Percentiles rank a stretch among this genome's conserved stretches.
Conservation (phyloP, 1,140 invertebrate genomes). For the Calliphora vicina region DNA sequence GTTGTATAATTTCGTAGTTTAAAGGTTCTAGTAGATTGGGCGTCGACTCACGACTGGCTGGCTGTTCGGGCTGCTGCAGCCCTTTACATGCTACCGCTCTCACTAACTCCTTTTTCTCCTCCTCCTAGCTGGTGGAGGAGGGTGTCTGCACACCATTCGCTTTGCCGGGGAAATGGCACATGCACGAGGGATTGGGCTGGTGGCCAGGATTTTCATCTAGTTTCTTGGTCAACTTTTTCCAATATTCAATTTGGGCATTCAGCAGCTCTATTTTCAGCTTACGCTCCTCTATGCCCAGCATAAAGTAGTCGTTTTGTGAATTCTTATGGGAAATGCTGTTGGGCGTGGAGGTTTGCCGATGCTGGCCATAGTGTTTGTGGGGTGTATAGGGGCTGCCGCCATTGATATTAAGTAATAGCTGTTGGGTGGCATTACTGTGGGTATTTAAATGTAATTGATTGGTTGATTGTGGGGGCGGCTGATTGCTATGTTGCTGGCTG, state of each 20-base stretch:
- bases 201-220: constrained; percentile 51
- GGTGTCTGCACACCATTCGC: constrained; percentile 50
- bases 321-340: constrained; percentile 27
- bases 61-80: not conserved
- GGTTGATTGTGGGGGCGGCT: not conserved
- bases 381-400: constrained; percentile 28
- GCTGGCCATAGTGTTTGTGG: constrained; percentile 39
- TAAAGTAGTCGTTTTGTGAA: constrained; percentile 54
- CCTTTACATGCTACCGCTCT: too few species aligned
- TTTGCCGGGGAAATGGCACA: constrained; percentile 54
- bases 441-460: not conserved
- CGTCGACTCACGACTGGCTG: not conserved
- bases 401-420: constrained; percentile 38
- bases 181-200: constrained; percentile 52
- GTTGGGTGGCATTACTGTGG: constrained; percentile 43
- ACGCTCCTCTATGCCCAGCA: constrained; percentile 57
- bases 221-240: constrained; percentile 59
- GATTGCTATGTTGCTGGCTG: constrained; percentile 39
- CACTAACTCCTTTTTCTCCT: constrained; percentile 24
- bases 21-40: constrained; percentile 16
- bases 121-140: constrained; percentile 58
- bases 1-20: constrained; percentile 16
- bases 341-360: constrained; percentile 36
- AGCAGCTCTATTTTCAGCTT: constrained; percentile 56
- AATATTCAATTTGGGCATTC: constrained; percentile 60